phyloP scores from a whole-genome alignment of 37 sponge, comb jelly and placozoan species.

The Halisarca cf. caerulea region DNA sequence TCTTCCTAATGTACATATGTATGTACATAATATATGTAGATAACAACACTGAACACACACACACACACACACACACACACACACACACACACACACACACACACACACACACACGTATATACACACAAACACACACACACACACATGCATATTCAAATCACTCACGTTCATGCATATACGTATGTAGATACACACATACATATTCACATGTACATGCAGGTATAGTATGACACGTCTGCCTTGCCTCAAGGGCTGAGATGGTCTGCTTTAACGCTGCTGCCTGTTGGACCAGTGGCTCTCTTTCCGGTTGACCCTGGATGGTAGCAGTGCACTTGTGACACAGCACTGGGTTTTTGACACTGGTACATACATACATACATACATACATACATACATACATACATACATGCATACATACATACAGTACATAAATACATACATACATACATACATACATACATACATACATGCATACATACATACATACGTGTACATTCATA shows the following conservation, averaged over 20 bases:
- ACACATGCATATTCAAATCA: not conserved
- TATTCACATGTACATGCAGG: not conserved
- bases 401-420: too few species aligned
- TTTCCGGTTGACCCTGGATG: not conserved
- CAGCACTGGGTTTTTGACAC: too few species aligned
- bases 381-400: too few species aligned
- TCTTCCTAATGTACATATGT: too few species aligned
- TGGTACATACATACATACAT: too few species aligned
- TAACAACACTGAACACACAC: too few species aligned
- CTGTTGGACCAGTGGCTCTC: not conserved
- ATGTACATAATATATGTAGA: too few species aligned
- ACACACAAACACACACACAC: constrained; percentile 10
- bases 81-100: constrained; percentile 56
- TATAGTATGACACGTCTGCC: not conserved
- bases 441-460: too few species aligned
- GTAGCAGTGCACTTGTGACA: too few species aligned
- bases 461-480: too few species aligned
- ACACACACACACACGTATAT: constrained; percentile 36
- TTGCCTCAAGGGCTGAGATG: constrained; percentile 11
- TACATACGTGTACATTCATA: too few species aligned
- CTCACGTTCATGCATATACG: not conserved
- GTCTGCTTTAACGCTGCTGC: not conserved
- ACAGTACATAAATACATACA: too few species aligned
- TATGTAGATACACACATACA: constrained; percentile 37
- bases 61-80: constrained; percentile 27